phyloP scores from a whole-genome alignment of 2,888 invertebrate species.

The Pomacea canaliculata region DNA sequence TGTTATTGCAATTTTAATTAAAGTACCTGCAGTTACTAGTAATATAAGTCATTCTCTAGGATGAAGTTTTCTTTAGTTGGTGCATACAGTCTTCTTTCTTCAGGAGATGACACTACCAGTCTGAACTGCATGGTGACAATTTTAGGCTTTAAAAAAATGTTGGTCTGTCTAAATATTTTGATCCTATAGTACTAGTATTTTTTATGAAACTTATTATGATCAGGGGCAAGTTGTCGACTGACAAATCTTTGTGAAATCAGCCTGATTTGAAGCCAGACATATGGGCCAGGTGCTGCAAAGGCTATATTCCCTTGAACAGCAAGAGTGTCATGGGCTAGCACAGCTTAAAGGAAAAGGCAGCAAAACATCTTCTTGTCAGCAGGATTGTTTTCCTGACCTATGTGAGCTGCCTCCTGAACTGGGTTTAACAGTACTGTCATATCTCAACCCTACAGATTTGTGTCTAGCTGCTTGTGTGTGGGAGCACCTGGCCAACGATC shows the following conservation, averaged over 20 bases:
- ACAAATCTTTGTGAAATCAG: neutral
- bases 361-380: neutral
- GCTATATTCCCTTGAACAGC: slow-evolving; percentile 31
- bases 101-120: too few relatives aligned
- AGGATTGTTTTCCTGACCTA: slow-evolving; percentile 67
- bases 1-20: too few relatives aligned
- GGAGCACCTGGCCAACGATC: slow-evolving; percentile 71
- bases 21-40: too few relatives aligned
- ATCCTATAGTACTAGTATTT: too few relatives aligned
- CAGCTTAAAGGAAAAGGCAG: neutral
- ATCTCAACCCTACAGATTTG: slow-evolving; percentile 72
- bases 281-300: slow-evolving; percentile 47
- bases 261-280: neutral
- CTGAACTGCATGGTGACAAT: too few relatives aligned
- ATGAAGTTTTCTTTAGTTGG: too few relatives aligned
- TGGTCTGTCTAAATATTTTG: too few relatives aligned
- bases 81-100: too few relatives aligned
- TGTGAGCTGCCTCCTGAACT: slow-evolving; percentile 71
- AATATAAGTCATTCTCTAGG: too few relatives aligned
- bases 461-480: slow-evolving; percentile 73
- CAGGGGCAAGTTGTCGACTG: too few relatives aligned
- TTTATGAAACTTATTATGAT: too few relatives aligned
- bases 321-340: slow-evolving; percentile 26
- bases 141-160: too few relatives aligned
- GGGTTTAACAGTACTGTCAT: slow-evolving; percentile 70